Percentiles rank a stretch among this genome's conserved stretches.
phyloP scores from a whole-genome alignment of 1,140 invertebrate genomes.

The Kradibia gibbosae region DNA sequence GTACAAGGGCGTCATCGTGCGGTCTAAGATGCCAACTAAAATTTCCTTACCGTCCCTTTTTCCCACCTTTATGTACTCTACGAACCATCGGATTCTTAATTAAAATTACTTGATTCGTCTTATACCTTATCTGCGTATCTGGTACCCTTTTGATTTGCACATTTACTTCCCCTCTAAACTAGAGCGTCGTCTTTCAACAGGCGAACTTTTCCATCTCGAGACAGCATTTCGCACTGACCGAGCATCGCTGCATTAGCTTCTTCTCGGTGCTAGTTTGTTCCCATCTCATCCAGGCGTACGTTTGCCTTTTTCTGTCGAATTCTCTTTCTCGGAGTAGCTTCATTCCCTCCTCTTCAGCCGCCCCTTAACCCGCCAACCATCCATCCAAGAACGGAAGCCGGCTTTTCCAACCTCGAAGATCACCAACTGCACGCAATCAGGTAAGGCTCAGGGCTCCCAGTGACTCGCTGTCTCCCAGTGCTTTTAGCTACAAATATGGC shows the following conservation, averaged over 20 bases:
- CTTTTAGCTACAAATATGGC: conserved; percentile 59
- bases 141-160: neutral
- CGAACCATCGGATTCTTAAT: no score
- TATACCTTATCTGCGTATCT: neutral
- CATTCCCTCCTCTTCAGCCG: no score
- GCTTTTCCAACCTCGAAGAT: neutral
- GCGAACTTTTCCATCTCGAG: neutral
- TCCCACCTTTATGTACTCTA: no score
- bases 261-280: neutral
- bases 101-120: neutral
- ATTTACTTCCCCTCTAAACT: neutral
- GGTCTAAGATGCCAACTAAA: no score
- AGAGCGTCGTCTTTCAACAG: no score
- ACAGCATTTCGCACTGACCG: neutral
- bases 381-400: no score
- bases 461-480: neutral
- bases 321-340: neutral
- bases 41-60: no score
- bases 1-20: no score
- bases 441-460: conserved; percentile 15
- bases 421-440: conserved; percentile 33
- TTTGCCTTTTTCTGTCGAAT: neutral
- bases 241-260: conserved; percentile 19
- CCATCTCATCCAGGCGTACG: neutral
- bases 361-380: no score